These are phyloP conservation scores for Trilocha varians DNA, from an alignment of 2,888 invertebrate species.

Conservation along the genomic window DNA sequence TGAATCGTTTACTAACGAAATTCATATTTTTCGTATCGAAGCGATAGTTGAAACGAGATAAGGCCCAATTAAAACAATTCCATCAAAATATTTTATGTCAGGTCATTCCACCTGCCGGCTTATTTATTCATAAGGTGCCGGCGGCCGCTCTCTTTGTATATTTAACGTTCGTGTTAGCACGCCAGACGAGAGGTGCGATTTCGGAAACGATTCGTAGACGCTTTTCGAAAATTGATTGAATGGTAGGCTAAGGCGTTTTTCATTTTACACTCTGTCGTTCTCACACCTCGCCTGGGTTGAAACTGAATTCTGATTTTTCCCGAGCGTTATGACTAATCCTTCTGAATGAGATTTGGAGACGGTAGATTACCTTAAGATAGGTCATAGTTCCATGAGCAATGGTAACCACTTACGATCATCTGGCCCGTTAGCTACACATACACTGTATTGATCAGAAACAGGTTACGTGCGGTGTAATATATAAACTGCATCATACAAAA, in stretches of 20 bases:
- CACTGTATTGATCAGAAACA: no score
- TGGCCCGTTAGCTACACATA: no score
- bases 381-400: no score
- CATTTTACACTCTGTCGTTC: no score
- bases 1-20: conserved; percentile 52
- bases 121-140: conserved; percentile 64
- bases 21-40: conserved; percentile 59
- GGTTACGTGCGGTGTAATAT: no score
- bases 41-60: conserved; percentile 58
- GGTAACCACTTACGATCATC: no score
- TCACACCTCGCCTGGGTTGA: no score
- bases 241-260: background rate
- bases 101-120: conserved; percentile 70
- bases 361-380: no score
- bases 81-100: conserved; percentile 72
- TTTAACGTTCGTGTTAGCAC: conserved; percentile 17
- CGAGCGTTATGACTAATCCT: no score
- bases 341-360: no score
- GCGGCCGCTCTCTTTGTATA: conserved; percentile 27
- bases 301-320: no score
- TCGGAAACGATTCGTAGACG: background rate
- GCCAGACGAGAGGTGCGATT: conserved; percentile 10
- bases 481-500: no score
- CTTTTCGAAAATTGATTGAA: background rate
- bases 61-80: conserved; percentile 72